Base-by-base conservation (phyloP, 1,140 invertebrate species). In the Heliothis virescens region DNA sequence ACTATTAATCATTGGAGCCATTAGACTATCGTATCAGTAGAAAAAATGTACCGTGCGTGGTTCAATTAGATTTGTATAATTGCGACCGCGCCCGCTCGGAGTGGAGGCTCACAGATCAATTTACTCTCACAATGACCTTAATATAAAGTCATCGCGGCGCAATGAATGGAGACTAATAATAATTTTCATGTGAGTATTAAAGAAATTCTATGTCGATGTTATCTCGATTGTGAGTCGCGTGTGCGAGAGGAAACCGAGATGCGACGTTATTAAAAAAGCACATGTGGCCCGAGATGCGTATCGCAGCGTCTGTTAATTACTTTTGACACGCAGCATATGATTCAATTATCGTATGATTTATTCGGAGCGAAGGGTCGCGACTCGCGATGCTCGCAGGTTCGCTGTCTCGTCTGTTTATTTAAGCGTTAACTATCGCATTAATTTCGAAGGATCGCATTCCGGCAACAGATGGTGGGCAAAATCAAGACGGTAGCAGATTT, bases 311-410 rank as follows among this genome's bases (percentile, higher is more conserved):
- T 90, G 90, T 94, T 94, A 93, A 94, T 94, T 94, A 91, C 92
- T 90, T 94, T 88, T 94, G 92, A 94, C 93, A 92, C 84, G 89
- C 90, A 93, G 92, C 93, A 94, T 94, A 94, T 94, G 93, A 94
- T 94, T 94, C 93, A 94, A 94, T 94, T 94, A 94, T 93, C 92
- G 89, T 91, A 94, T 94, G 92, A 94, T 94, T 94, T 94, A 94
- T 93, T 85, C 85, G 78, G 85, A 88, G 85, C 86, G 84, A 86
- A 83, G 89, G 89, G 86, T 84, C 86, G 85, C 78, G 79, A 73
- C 52, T 65, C 67, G 76, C 74, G 79, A 75, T 7, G 50, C 62
- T 57, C 52, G 52, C 86, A 83, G 83, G 80, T 82, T 86, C 85
- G 80, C 79, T 79, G 86, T 55, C 67, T 21, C 18, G 34, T 15